These are phyloP conservation scores for Nemurella pictetii DNA, from an alignment of 2,888 invertebrate genomes.

Conservation along the genomic window DNA sequence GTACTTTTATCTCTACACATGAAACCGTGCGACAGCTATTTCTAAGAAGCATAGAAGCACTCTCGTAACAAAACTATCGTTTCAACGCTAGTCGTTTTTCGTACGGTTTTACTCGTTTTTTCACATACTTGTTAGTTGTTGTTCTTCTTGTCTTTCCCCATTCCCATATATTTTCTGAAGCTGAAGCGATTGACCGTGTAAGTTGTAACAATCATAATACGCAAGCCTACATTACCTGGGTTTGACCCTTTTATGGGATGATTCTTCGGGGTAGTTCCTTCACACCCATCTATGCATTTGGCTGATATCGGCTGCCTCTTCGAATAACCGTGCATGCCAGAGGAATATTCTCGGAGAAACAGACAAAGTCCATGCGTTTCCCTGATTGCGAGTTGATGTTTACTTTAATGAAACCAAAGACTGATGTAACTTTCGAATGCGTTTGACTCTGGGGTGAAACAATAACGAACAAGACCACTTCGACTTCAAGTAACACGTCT, in stretches of 20 bases:
- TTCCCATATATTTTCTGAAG: neutral
- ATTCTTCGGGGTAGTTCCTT: no score
- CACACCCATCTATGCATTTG: no score
- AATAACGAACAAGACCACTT: neutral
- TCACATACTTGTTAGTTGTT: neutral
- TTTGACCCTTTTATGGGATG: no score
- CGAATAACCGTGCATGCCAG: no score
- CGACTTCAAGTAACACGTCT: neutral
- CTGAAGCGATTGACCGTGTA: neutral
- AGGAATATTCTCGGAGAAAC: no score
- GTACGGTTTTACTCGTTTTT: neutral
- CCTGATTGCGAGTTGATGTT: neutral
- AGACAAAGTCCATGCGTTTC: neutral
- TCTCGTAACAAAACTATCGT: neutral
- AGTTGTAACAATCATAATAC: no score
- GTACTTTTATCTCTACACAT: neutral
- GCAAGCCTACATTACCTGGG: no score
- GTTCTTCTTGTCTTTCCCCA: neutral
- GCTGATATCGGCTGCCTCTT: no score
- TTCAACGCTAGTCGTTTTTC: neutral
- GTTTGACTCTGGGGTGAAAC: neutral
- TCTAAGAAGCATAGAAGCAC: neutral
- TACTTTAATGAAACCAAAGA: no score
- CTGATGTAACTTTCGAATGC: neutral
- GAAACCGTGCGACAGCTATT: neutral